Percentiles rank a stretch among this genome's conserved stretches.
Conservation (phyloP, 2,797 vertebrate genomes). For the Thalassophryne amazonica region DNA sequence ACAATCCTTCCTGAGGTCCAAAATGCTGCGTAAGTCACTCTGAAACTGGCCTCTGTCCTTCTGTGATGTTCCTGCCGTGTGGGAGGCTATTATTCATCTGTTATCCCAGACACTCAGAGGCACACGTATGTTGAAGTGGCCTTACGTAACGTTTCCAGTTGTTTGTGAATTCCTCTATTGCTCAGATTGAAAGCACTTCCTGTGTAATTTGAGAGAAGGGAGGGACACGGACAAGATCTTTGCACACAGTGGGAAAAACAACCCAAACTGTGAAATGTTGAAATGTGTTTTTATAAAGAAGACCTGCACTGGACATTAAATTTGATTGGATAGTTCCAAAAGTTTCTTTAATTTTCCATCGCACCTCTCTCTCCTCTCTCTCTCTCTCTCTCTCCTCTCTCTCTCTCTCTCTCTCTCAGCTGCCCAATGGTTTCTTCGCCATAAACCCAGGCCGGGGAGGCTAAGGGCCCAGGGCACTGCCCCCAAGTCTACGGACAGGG, state of each 20-base stretch:
- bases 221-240: conserved; percentile 18
- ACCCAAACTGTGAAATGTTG: too few relatives aligned
- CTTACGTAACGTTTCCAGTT: conserved; percentile 60
- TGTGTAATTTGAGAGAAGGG: conserved; percentile 30
- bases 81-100: conserved; percentile 35
- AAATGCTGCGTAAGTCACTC: conserved; percentile 7
- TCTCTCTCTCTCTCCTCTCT: too few relatives aligned
- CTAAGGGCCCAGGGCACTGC: too few relatives aligned
- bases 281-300: too few relatives aligned
- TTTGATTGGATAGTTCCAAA: too few relatives aligned
- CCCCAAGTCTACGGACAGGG: too few relatives aligned
- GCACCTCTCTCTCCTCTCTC: too few relatives aligned
- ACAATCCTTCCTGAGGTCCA: neutral
- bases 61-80: conserved; percentile 25
- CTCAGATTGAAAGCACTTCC: conserved; percentile 16
- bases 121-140: conserved; percentile 32
- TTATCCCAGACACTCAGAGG: conserved; percentile 8
- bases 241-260: neutral
- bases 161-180: conserved; percentile 39
- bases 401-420: too few relatives aligned
- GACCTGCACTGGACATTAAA: neutral
- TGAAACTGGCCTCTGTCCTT: conserved; percentile 23
- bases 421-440: too few relatives aligned
- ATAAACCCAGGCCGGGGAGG: too few relatives aligned
- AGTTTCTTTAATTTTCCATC: too few relatives aligned